Evolutionary conservation across 2,797 vertebrate genomes (phyloP).

Genomic region (Chelon labrosus): DNA sequence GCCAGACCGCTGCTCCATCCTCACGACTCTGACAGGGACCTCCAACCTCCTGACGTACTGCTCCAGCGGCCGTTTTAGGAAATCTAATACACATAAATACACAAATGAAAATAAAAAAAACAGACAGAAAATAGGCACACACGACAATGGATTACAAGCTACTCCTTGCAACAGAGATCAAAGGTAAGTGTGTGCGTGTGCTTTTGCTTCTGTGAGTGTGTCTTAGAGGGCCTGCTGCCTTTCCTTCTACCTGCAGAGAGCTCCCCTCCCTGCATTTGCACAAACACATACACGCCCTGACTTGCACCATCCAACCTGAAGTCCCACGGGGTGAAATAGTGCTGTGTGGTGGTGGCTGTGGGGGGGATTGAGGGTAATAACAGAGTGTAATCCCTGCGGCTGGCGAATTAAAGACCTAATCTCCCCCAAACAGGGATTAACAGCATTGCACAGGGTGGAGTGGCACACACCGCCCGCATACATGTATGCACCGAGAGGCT

Average conservation of each 20-base stretch:
- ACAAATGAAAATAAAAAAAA: slow-evolving; percentile 13
- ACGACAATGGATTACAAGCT: slow-evolving; percentile 34
- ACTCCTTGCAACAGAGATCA: slow-evolving; percentile 37
- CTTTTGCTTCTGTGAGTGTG: slow-evolving; percentile 15
- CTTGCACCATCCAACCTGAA: slow-evolving; percentile 42
- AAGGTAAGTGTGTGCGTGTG: slow-evolving; percentile 22
- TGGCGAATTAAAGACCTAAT: slow-evolving; percentile 82
- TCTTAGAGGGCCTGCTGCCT: slow-evolving; percentile 15
- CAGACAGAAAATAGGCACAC: slow-evolving; percentile 14
- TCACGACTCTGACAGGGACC: slow-evolving; percentile 94
- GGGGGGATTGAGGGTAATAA: slow-evolving; percentile 74
- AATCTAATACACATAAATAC: slow-evolving; percentile 83
- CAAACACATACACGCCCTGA: slow-evolving; percentile 13
- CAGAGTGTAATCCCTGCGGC: slow-evolving; percentile 79
- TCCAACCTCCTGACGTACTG: slow-evolving; percentile 94
- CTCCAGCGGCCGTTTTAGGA: slow-evolving; percentile 95
- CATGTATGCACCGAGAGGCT: slow-evolving; percentile 22
- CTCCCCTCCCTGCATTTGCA: slow-evolving; percentile 13
- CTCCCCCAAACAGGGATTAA: slow-evolving; percentile 81
- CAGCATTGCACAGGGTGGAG: slow-evolving; percentile 68
- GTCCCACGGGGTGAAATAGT: slow-evolving; percentile 47
- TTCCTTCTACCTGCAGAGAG: slow-evolving; percentile 31
- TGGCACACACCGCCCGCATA: slow-evolving; percentile 53
- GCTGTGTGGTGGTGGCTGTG: slow-evolving; percentile 46
- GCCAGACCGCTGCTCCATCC: slow-evolving; percentile 98